Base-by-base conservation (phyloP, 2,797 vertebrate species). In the Argentina silus region DNA sequence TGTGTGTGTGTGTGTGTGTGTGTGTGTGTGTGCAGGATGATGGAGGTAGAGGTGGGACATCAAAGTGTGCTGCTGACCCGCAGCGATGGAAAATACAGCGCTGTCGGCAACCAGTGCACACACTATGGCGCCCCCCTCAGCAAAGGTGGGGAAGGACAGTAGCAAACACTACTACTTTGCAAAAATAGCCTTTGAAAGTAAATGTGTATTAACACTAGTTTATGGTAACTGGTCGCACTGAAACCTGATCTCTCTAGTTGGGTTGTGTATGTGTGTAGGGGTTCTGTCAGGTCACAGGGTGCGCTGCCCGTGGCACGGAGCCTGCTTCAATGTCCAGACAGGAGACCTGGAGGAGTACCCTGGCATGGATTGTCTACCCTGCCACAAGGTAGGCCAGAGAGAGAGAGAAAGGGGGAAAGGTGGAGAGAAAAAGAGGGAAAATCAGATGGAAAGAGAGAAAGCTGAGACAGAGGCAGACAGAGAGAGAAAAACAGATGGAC, bases 271-370 rank as follows among this genome's bases (percentile, higher is more conserved):
- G 70, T 82, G 15, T 82, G 72, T 67, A 93, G 93, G 96, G 1
- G 85, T 91, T 10, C 80, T 96, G 73, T 88, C 47, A 50, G 91
- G 92, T 14, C 72, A 92, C 56, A 92, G 85, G 76, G 87, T 97
- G 65, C 94, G 95, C 56, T 96, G 96, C 64, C 95, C 95, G 0
- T 96, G 95, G 95, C 96, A 96, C 0, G 95, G 96, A 0, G 90
- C 95, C 65, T 97, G 95, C 79, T 96, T 96, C 44, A 93, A 94
- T 74, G 75, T 92, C 76, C 86, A 85, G 6, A 96, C 94, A 0
- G 96, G 95, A 3, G 95, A 97, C 79, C 89, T 97, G 0, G 96
- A 97, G 87, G 96, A 96, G 50, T 96, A 84, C 67, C 96, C 96
- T 0, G 87, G 93, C 1, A 91, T 96, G 67, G 95, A 97, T 78